phyloP scores from a whole-genome alignment of 2,797 vertebrate genomes.

The Lophius americanus region DNA sequence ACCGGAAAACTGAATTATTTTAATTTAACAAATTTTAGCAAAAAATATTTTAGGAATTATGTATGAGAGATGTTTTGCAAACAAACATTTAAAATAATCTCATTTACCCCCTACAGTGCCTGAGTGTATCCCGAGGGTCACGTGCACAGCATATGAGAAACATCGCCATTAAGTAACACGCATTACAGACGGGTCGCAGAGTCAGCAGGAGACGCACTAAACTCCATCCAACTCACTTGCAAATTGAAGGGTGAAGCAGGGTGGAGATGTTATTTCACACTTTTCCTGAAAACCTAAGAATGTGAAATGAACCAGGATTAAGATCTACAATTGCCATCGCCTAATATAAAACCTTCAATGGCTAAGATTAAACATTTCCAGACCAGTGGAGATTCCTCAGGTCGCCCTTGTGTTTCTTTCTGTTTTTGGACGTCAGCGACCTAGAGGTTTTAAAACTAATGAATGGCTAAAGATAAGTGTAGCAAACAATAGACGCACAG shows the following conservation, averaged over 20 bases:
- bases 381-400: constrained; percentile 60
- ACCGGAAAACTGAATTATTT: too few species aligned
- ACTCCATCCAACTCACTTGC: not conserved
- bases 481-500: constrained; percentile 59
- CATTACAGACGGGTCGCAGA: too few species aligned
- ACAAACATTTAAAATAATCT: too few species aligned
- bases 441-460: constrained; percentile 65
- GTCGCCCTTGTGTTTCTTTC: constrained; percentile 11
- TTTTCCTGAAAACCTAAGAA: constrained; percentile 63
- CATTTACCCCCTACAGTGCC: too few species aligned
- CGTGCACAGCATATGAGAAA: too few species aligned
- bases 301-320: constrained; percentile 52
- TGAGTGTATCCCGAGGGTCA: too few species aligned
- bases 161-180: too few species aligned
- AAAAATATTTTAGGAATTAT: too few species aligned
- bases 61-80: too few species aligned
- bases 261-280: constrained; percentile 59
- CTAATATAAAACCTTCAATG: constrained; percentile 54
- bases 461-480: constrained; percentile 64
- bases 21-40: too few species aligned
- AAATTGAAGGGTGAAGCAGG: constrained; percentile 40
- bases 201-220: too few species aligned
- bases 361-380: constrained; percentile 77
- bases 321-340: constrained; percentile 29
- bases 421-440: constrained; percentile 51